phyloP scores from a whole-genome alignment of 2,888 invertebrate species.

The Pyrrhia umbra region DNA sequence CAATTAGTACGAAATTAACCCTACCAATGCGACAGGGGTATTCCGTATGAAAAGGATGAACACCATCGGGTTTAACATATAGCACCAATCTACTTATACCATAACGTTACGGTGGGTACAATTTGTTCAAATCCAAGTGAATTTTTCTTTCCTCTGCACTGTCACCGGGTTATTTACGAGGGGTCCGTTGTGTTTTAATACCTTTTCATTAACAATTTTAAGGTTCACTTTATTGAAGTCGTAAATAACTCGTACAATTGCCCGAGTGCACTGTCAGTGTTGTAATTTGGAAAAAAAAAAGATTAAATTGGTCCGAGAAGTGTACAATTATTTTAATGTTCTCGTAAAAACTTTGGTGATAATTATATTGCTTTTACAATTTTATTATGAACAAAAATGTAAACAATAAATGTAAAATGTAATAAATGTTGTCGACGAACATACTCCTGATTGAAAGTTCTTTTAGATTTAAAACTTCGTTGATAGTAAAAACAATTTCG shows the following conservation, averaged over 20 bases:
- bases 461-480: slow-evolving; percentile 12
- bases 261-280: slow-evolving; percentile 77
- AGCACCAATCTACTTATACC: slow-evolving; percentile 44
- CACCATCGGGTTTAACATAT: slow-evolving; percentile 39
- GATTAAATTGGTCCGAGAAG: slow-evolving; percentile 64
- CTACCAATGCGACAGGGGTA: slow-evolving; percentile 24
- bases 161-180: slow-evolving; percentile 89
- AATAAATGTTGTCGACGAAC: neutral
- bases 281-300: slow-evolving; percentile 79
- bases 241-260: slow-evolving; percentile 87
- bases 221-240: slow-evolving; percentile 89
- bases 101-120: slow-evolving; percentile 49
- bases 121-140: slow-evolving; percentile 85
- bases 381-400: slow-evolving; percentile 10
- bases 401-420: neutral
- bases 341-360: slow-evolving; percentile 40
- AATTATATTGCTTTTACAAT: slow-evolving; percentile 12
- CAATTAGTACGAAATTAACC: slow-evolving; percentile 51
- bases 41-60: slow-evolving; percentile 42
- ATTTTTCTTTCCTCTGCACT: slow-evolving; percentile 86
- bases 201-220: slow-evolving; percentile 91
- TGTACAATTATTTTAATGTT: slow-evolving; percentile 59
- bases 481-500: slow-evolving; percentile 21
- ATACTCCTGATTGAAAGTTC: slow-evolving; percentile 1
- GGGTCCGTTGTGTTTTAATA: slow-evolving; percentile 87